A percentile compares a stretch with the other conserved stretches of the same genome.
Evolutionary conservation across 2,888 invertebrate species (phyloP).

Genomic region (Thysanoteuthis rhombus): DNA sequence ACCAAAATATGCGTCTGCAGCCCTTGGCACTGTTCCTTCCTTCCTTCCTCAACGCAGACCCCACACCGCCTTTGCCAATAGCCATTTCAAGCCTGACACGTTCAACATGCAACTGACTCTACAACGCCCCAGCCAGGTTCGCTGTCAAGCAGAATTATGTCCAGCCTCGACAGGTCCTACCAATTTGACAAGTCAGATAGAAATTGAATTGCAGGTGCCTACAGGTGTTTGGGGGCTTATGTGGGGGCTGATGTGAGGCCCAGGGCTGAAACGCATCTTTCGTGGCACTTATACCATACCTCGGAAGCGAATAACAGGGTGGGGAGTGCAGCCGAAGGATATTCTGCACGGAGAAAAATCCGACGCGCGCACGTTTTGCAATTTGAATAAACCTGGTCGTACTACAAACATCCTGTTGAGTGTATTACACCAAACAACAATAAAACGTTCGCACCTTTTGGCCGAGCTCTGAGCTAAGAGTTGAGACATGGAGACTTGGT

Average conservation of each 20-base stretch:
- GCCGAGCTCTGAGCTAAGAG: too few relatives aligned
- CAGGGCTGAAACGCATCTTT: too few relatives aligned
- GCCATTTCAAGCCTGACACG: neutral
- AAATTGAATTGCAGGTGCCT: constrained; percentile 12
- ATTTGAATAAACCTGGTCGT: neutral
- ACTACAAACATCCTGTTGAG: neutral
- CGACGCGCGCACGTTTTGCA: neutral
- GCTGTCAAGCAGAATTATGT: neutral
- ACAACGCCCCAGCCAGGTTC: neutral
- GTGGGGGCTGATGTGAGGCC: too few relatives aligned
- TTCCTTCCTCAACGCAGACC: too few relatives aligned
- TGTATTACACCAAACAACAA: neutral
- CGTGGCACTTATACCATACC: neutral
- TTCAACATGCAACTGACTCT: constrained; percentile 12
- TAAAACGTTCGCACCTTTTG: neutral
- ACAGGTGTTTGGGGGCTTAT: neutral
- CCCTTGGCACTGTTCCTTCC: too few relatives aligned
- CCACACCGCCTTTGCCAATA: neutral
- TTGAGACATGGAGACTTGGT: too few relatives aligned
- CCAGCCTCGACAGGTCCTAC: neutral
- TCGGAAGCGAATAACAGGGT: neutral
- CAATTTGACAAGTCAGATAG: neutral
- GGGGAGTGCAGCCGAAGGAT: neutral
- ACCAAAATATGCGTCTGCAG: too few relatives aligned
- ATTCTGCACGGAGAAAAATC: neutral